These are phyloP conservation scores for Siniperca scherzeri DNA, from an alignment of 2,797 vertebrate species.

Conservation along the genomic window DNA sequence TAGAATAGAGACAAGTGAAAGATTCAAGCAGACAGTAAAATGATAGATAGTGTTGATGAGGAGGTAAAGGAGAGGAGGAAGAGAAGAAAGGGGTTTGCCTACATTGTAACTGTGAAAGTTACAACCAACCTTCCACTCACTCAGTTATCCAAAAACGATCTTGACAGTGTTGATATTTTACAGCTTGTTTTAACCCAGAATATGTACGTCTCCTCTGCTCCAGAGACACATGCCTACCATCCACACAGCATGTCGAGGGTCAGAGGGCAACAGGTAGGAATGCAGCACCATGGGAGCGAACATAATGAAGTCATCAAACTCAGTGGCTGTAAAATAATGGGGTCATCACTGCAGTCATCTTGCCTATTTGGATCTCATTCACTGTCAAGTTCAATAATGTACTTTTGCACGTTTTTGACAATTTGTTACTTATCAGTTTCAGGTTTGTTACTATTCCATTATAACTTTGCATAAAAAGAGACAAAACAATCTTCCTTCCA, in stretches of 20 bases:
- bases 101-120: not conserved
- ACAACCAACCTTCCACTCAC: not conserved
- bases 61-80: not conserved
- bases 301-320: slow-evolving; percentile 76
- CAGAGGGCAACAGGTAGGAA: slow-evolving; percentile 73
- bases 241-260: slow-evolving; percentile 51
- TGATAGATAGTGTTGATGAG: not conserved
- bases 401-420: not conserved
- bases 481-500: not conserved
- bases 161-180: slow-evolving; percentile 52
- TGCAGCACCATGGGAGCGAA: slow-evolving; percentile 66
- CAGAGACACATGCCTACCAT: slow-evolving; percentile 35
- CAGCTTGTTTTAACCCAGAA: slow-evolving; percentile 44
- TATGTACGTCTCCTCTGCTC: slow-evolving; percentile 17
- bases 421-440: slow-evolving; percentile 14
- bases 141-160: slow-evolving; percentile 24
- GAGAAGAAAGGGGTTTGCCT: not conserved
- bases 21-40: not conserved
- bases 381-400: slow-evolving; percentile 57
- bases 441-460: slow-evolving; percentile 1
- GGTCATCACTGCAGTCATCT: slow-evolving; percentile 54
- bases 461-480: not conserved
- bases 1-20: not conserved
- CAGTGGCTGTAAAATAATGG: slow-evolving; percentile 61
- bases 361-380: slow-evolving; percentile 27